Evolutionary conservation across 2,888 invertebrate genomes (phyloP).

Genomic region (Danaus chrysippus): DNA sequence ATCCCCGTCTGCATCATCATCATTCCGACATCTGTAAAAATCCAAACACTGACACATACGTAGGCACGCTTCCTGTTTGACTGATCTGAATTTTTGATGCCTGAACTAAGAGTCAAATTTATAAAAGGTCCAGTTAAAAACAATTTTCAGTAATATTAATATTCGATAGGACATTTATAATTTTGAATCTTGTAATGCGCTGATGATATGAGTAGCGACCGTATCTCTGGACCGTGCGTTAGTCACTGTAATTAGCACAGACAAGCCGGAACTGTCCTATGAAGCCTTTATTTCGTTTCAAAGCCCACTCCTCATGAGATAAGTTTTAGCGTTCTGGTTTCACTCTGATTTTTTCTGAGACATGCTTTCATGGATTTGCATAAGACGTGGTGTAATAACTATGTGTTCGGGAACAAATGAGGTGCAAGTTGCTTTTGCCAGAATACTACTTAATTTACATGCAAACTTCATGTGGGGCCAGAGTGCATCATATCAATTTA

Average conservation of each 20-base stretch:
- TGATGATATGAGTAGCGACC: slow-evolving; percentile 62
- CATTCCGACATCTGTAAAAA: slow-evolving; percentile 97
- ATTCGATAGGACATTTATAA: slow-evolving; percentile 12
- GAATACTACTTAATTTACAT: slow-evolving; percentile 69
- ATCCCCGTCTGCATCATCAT: slow-evolving; percentile 98
- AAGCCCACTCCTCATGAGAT: slow-evolving; percentile 64
- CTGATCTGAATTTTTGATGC: slow-evolving; percentile 38
- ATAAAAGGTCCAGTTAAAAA: slow-evolving; percentile 12
- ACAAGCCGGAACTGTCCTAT: slow-evolving; percentile 71
- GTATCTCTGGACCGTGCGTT: slow-evolving; percentile 56
- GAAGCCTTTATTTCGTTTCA: slow-evolving; percentile 62
- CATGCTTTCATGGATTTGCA: slow-evolving; percentile 76
- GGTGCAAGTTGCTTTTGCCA: slow-evolving; percentile 72
- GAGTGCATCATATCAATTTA: slow-evolving; percentile 75
- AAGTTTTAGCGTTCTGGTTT: slow-evolving; percentile 56
- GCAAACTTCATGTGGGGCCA: slow-evolving; percentile 70
- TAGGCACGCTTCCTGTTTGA: slow-evolving; percentile 56
- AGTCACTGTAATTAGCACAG: slow-evolving; percentile 72
- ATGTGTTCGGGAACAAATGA: slow-evolving; percentile 67
- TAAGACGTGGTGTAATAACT: slow-evolving; percentile 48
- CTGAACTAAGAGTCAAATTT: slow-evolving; percentile 33
- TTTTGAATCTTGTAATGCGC: slow-evolving; percentile 56
- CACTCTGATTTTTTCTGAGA: slow-evolving; percentile 72
- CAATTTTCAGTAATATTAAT: neutral
- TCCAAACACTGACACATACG: slow-evolving; percentile 79